A percentile compares a stretch with the other conserved stretches of the same genome.
These are phyloP conservation scores for Zaprionus taronus DNA, from an alignment of 1,140 invertebrate species.

Conservation along the genomic window DNA sequence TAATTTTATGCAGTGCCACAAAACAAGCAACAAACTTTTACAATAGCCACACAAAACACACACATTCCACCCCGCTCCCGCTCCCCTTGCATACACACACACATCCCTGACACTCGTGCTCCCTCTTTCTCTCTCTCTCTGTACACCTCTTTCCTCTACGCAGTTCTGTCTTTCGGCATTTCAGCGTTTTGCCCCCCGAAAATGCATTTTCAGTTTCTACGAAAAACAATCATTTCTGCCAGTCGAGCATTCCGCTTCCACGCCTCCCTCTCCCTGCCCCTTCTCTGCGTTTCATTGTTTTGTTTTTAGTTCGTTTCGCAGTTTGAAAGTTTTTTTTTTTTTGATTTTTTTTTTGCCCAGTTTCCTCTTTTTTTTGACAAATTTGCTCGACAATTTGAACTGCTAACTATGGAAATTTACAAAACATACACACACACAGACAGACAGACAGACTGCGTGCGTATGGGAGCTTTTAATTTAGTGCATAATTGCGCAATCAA, in stretches of 20 bases:
- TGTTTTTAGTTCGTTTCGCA: slow-evolving; percentile 20
- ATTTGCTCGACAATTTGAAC: slow-evolving; percentile 38
- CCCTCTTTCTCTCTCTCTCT: too few species aligned
- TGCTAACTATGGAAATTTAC: slow-evolving; percentile 31
- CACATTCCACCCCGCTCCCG: neutral
- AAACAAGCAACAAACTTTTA: slow-evolving; percentile 31
- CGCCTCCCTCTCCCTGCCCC: neutral
- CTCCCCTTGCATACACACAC: neutral
- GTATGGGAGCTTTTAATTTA: slow-evolving; percentile 47
- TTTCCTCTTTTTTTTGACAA: slow-evolving; percentile 30
- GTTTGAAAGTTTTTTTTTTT: slow-evolving; percentile 31
- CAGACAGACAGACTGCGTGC: neutral
- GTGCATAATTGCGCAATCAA: slow-evolving; percentile 58
- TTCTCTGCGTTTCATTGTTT: slow-evolving; percentile 11
- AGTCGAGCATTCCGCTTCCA: slow-evolving; percentile 20
- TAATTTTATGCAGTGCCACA: slow-evolving; percentile 44
- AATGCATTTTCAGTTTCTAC: slow-evolving; percentile 32
- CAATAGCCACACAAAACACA: slow-evolving; percentile 10
- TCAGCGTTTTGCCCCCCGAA: slow-evolving; percentile 22
- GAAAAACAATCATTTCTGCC: slow-evolving; percentile 37
- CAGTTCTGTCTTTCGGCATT: slow-evolving; percentile 35
- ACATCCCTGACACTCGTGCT: neutral
- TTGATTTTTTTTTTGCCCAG: slow-evolving; percentile 6
- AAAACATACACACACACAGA: neutral
- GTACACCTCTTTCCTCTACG: neutral